Evolutionary conservation across 2,888 invertebrate genomes (phyloP), one percentile per base, ranked within the genome.

Genomic region (Erebia palarica): DNA sequence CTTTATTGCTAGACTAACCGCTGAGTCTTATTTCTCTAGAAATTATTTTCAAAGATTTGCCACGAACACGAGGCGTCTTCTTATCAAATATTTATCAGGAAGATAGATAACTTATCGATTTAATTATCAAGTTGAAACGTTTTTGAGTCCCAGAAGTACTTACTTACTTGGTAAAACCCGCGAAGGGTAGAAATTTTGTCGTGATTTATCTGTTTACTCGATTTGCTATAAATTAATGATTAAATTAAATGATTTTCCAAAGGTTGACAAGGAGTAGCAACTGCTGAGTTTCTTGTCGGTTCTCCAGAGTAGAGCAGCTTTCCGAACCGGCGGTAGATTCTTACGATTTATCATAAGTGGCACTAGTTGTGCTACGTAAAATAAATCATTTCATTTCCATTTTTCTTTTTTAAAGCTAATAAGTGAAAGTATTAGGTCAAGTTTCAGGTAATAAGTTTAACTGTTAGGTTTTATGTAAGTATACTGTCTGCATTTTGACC

Each of bases 41-140:
- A 51, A 51, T 51, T 51, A 51, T 51, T n/a, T n/a, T n/a, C 51
- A 51, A 51, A n/a, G n/a, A n/a, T n/a, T n/a, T n/a, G n/a, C 51
- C n/a, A 4, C 21, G 11, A 21, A 13, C 57, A 27, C 57, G 16
- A 57, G 57, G 57, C 21, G 3, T 57, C 57, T 27, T 57, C 0
- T 21, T 21, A 59, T 59, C 42, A 36, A 59, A 59, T 59, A 59
- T 59, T 59, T 59, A 59, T 16, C 42, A 59, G 59, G 42, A n/a
- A n/a, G 36, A 59, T 42, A 59, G 59, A 1, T 10, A 59, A 16
- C 10, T 42, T 59, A 59, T 59, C 59, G 9, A 59, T 14, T 59
- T 42, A n/a, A 36, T 59, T 42, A 42, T 59, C n/a, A n/a, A 59
- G 36, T 42, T 42, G 59, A 59, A n/a, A 2, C 36, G 7, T 36